Conservation (phyloP, 2,888 invertebrate species). For the Nycteola revayana region DNA sequence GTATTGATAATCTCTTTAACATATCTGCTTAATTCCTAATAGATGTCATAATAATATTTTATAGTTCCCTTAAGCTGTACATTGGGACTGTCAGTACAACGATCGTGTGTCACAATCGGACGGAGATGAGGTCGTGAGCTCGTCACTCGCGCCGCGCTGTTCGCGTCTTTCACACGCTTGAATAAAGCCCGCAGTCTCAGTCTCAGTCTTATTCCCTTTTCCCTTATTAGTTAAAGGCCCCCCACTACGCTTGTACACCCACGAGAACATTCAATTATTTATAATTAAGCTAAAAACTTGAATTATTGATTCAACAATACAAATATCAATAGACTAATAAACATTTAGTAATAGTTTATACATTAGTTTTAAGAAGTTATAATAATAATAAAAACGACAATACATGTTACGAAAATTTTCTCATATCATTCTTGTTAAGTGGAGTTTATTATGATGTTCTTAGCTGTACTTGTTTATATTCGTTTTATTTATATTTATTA, state of each 20-base stretch:
- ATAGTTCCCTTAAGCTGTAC: too few species aligned
- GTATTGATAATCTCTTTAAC: too few species aligned
- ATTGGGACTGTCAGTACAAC: too few species aligned
- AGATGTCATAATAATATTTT: too few species aligned
- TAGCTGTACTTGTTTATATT: conserved; percentile 11
- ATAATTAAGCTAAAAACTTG: conserved; percentile 25
- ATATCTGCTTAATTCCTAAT: too few species aligned
- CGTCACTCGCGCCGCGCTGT: too few species aligned
- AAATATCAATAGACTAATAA: conserved; percentile 32
- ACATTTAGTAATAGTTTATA: conserved; percentile 45
- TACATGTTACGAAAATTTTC: conserved; percentile 66
- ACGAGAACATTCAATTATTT: conserved; percentile 30
- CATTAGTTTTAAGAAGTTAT: conserved; percentile 57
- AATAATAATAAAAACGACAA: conserved; percentile 70
- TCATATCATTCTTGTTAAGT: conserved; percentile 60
- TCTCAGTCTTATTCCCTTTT: background rate
- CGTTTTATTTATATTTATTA: conserved; percentile 1
- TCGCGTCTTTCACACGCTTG: too few species aligned
- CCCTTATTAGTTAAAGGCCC: conserved; percentile 10
- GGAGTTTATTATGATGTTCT: conserved; percentile 12
- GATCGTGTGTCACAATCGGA: too few species aligned
- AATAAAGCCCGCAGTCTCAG: too few species aligned
- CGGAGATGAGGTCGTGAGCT: too few species aligned
- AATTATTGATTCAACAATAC: conserved; percentile 27
- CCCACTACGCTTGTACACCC: conserved; percentile 19